Base-by-base conservation (phyloP, 2,888 invertebrate species). In the Oxytorus armatus region DNA sequence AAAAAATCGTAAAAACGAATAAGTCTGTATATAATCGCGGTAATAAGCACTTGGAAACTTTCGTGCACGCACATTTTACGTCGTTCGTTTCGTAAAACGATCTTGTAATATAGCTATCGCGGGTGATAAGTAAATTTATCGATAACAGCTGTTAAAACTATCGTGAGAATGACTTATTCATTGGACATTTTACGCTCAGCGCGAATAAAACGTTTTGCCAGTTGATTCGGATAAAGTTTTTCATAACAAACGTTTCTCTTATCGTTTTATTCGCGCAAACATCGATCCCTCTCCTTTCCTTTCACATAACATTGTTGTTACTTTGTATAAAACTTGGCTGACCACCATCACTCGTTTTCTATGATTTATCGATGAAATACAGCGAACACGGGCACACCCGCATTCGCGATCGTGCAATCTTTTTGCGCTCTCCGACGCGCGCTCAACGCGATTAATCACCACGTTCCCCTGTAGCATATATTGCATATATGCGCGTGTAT, bases 231-330 rank as follows among this genome's bases (percentile, higher is more conserved):
- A 5, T 25, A 0, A 29, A 68, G 44, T 82, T 82, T 81, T 75
- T 78, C n/a, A 59, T 66, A 82, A 82, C 80, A 80, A 68, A 77
- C 69, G 75, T 82, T 77, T 39, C 53, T 36, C 82, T 81, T 81
- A 82, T 82, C 83, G 83, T 55, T 39, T 16, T 29, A 33, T 29
- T 53, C 21, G 53, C 14, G 44, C 23, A 61, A 55, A 69, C 23
- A 72, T 23, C 18, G 55, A 61, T 4, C 1, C n/a, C 18, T 1
- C 69, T 0, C n/a, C 25, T 42, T 4, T 5, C 18, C 1, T 11
- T 18, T n/a, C 21, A 25, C 47, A 47, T 14, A 8, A 51, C 51
- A 25, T 44, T 25, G 33, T 33, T 5, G 29, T 29, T 33, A 11
- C 36, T 1, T n/a, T 14, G n/a, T 63, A 51, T 23, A 36, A 7